These are phyloP conservation scores for Odontesthes bonariensis DNA, from an alignment of 2,113 vertebrate species.

Conservation along the genomic window DNA sequence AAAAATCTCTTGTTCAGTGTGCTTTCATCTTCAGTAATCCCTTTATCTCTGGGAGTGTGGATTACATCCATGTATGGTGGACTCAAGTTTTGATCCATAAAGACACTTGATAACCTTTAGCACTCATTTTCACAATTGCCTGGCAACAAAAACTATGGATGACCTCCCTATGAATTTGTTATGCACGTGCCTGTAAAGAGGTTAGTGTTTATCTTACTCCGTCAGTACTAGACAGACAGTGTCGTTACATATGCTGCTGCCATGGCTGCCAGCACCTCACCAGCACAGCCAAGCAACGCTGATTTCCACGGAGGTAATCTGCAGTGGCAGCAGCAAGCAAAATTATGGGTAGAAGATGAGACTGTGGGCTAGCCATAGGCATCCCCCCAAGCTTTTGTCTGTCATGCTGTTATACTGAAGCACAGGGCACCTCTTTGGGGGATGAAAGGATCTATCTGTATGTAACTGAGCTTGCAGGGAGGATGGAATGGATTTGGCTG, in stretches of 20 bases:
- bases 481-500: slow-evolving; percentile 71
- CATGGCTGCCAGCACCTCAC: slow-evolving; percentile 54
- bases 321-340: slow-evolving; percentile 60
- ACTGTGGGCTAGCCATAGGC: slow-evolving; percentile 66
- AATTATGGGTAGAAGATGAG: slow-evolving; percentile 68
- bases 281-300: slow-evolving; percentile 40
- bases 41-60: slow-evolving; percentile 42
- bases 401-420: slow-evolving; percentile 63
- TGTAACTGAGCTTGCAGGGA: slow-evolving; percentile 63
- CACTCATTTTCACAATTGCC: slow-evolving; percentile 38
- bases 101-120: slow-evolving; percentile 31
- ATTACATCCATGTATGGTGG: slow-evolving; percentile 26
- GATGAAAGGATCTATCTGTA: slow-evolving; percentile 68
- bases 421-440: slow-evolving; percentile 61
- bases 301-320: slow-evolving; percentile 71
- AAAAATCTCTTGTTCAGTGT: slow-evolving; percentile 48
- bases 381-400: slow-evolving; percentile 73
- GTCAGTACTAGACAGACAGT: slow-evolving; percentile 41
- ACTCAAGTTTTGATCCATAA: slow-evolving; percentile 28
- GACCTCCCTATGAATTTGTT: slow-evolving; percentile 16
- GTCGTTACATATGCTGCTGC: slow-evolving; percentile 69
- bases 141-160: neutral
- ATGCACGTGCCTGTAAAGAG: slow-evolving; percentile 1
- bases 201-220: slow-evolving; percentile 55
- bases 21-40: slow-evolving; percentile 64